phyloP scores from a whole-genome alignment of 2,113 vertebrate genomes.

The Austrofundulus limnaeus region DNA sequence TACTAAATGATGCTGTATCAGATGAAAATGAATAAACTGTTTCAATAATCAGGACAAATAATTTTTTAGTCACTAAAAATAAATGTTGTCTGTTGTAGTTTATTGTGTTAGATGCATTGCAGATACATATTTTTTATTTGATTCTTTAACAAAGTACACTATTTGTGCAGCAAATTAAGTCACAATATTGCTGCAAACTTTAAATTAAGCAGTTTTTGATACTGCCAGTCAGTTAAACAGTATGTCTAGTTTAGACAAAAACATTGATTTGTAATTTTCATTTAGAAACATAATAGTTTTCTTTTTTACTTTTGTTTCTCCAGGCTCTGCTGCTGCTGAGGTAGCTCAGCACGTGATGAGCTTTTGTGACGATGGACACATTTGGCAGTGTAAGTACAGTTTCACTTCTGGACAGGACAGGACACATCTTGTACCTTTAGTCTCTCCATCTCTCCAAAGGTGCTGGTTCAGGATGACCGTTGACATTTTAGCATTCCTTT shows the following conservation, averaged over 20 bases:
- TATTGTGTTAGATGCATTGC: conserved; percentile 61
- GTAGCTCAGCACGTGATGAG: conserved; percentile 48
- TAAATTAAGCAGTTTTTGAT: conserved; percentile 21
- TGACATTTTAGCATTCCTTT: conserved; percentile 80
- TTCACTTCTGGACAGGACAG: conserved; percentile 51
- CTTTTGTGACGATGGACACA: conserved; percentile 68
- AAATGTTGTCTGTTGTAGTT: conserved; percentile 55
- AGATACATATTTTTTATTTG: too few species aligned
- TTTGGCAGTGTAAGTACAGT: conserved; percentile 69
- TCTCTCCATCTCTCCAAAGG: conserved; percentile 71
- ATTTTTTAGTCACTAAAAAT: conserved; percentile 71
- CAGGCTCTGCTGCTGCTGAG: conserved; percentile 24
- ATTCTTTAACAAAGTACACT: too few species aligned
- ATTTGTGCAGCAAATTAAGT: conserved; percentile 17
- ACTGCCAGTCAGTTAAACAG: neutral
- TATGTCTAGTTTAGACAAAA: neutral
- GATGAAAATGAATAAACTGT: conserved; percentile 76
- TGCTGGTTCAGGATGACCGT: conserved; percentile 79
- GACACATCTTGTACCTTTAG: conserved; percentile 64
- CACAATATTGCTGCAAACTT: neutral
- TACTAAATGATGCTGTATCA: conserved; percentile 70
- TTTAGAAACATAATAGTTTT: conserved; percentile 15
- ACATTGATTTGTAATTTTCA: neutral
- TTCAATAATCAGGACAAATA: conserved; percentile 69
- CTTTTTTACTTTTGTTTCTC: conserved; percentile 18